Evolutionary conservation across 2,797 vertebrate genomes (phyloP).

Genomic region (Bufotes viridis): DNA sequence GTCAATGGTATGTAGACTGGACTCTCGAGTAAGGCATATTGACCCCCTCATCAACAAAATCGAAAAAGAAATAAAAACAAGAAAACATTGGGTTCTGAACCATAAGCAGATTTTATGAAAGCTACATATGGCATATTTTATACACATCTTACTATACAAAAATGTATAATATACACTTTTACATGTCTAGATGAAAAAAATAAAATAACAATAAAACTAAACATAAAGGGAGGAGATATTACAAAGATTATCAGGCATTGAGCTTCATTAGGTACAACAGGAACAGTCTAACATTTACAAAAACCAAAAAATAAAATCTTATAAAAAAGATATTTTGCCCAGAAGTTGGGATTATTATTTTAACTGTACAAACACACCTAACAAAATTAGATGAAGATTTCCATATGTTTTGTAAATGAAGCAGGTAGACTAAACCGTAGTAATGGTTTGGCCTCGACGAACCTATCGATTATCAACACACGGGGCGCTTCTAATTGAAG

Average conservation of each 20-base stretch:
- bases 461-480: too few species aligned
- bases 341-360: slow-evolving; percentile 47
- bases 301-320: slow-evolving; percentile 42
- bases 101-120: slow-evolving; percentile 54
- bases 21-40: too few species aligned
- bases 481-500: neutral
- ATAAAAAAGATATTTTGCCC: slow-evolving; percentile 9
- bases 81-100: slow-evolving; percentile 29
- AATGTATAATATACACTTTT: slow-evolving; percentile 60
- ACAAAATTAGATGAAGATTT: slow-evolving; percentile 45
- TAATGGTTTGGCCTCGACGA: neutral
- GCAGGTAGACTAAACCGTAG: neutral
- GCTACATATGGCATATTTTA: slow-evolving; percentile 44
- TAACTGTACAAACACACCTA: slow-evolving; percentile 52
- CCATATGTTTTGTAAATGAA: neutral
- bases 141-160: slow-evolving; percentile 1
- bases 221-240: slow-evolving; percentile 47
- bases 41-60: too few species aligned
- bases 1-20: too few species aligned
- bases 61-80: neutral
- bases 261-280: slow-evolving; percentile 42
- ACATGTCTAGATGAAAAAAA: slow-evolving; percentile 42
- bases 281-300: neutral
- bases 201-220: slow-evolving; percentile 26
- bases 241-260: slow-evolving; percentile 41